Conservation (phyloP, 1,140 invertebrate genomes). For the Calosoma granatense region DNA sequence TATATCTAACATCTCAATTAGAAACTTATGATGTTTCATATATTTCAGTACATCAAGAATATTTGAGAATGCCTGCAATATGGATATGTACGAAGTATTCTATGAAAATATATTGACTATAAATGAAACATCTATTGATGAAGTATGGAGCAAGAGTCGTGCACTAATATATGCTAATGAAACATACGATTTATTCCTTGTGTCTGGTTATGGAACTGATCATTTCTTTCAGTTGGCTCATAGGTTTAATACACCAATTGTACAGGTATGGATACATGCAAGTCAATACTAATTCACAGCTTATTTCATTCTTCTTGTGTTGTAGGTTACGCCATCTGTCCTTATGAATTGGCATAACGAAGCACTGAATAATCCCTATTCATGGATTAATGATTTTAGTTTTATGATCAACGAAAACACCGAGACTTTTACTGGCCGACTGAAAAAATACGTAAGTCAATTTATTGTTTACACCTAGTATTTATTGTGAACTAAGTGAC, state of each 20-base stretch:
- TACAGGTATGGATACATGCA: not conserved
- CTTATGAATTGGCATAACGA: not conserved
- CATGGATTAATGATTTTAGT: slow-evolving; percentile 1
- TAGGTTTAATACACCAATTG: not conserved
- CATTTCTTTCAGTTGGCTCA: not conserved
- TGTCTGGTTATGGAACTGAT: not conserved
- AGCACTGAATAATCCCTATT: not conserved
- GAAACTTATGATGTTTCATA: not conserved
- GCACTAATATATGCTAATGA: not conserved
- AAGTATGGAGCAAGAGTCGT: not conserved
- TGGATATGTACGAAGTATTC: not conserved
- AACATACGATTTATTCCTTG: not conserved
- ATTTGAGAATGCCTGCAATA: not conserved
- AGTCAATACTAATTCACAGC: too few relatives aligned
- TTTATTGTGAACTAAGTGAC: too few relatives aligned
- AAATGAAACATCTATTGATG: not conserved
- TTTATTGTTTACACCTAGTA: not conserved
- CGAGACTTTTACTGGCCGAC: not conserved
- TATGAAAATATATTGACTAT: not conserved
- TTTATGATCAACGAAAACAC: not conserved
- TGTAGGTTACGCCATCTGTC: not conserved
- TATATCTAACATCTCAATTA: too few relatives aligned
- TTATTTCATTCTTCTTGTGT: too few relatives aligned
- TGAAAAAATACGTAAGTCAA: slow-evolving; percentile 1
- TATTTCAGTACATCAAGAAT: not conserved